Base-by-base conservation (phyloP, 1,140 invertebrate genomes). In the Drosophila dunni region DNA sequence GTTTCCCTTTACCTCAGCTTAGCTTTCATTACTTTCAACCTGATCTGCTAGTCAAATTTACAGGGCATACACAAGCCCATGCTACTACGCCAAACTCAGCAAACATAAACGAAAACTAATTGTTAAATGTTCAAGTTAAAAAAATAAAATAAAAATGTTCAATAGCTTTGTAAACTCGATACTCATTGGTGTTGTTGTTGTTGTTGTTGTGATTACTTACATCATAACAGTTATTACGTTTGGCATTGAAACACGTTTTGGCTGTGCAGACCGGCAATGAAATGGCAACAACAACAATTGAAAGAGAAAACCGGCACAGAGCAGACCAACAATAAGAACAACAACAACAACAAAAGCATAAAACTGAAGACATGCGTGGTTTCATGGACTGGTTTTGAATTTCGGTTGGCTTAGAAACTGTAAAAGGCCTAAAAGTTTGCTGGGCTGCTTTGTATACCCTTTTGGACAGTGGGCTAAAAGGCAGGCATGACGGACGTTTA, bases 171-270 rank as follows among this genome's bases (percentile, higher is more conserved):
- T 56, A 72, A 78, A 78, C 33, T 65, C 17, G n/a, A 58, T 36
- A 78, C 33, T 65, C 17, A 11, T 51, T 36, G 45, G 29, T 57
- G 29, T 50, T 76, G 36, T 40, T 63, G 40, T 29, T 51, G 36
- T 65, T 69, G 40, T 46, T 75, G 67, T 44, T 68, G 54, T 53
- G 51, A 45, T 67, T 56, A 90, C 84, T 89, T 89, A 89, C 85
- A 89, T 89, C 85, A 89, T 90, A 88, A 84, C 84, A 69, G 88
- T 88, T 88, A 91, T 91, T 91, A 89, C 89, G 84, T 91, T 91
- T 91, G 88, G 80, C 88, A 91, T 91, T 91, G 88, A 89, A 90
- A 83, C 82, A 83, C 70, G 82, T 80, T 86, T 71, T 71, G 60
- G 51, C 50, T 88, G 64, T 53, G 72, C 58, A 62, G 77, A 81